Percentiles rank a stretch among this genome's conserved stretches.
These are phyloP conservation scores for Arothron firmamentum DNA, from an alignment of 2,113 vertebrate genomes.

Conservation along the genomic window DNA sequence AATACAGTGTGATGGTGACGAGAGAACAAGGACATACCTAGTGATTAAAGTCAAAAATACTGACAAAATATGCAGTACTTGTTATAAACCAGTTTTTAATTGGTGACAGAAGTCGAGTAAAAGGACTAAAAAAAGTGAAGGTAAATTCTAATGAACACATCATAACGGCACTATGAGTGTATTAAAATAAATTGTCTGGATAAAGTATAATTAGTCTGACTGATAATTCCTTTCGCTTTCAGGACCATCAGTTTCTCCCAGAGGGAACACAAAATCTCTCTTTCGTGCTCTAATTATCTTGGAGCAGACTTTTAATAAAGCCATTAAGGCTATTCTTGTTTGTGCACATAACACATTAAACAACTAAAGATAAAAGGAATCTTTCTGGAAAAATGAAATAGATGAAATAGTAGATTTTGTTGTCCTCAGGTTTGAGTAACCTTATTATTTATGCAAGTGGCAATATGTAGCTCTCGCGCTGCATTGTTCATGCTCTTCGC, in stretches of 20 bases:
- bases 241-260: background rate
- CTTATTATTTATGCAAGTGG: too few relatives aligned
- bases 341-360: background rate
- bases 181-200: background rate
- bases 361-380: background rate
- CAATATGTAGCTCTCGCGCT: too few relatives aligned
- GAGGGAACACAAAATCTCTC: background rate
- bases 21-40: too few relatives aligned
- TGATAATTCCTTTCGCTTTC: constrained; percentile 7
- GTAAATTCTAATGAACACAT: background rate
- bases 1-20: too few relatives aligned
- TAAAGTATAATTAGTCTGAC: background rate
- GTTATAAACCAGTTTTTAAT: too few relatives aligned
- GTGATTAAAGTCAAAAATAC: too few relatives aligned
- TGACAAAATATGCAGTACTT: too few relatives aligned
- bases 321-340: background rate
- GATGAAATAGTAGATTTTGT: too few relatives aligned
- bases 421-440: too few relatives aligned
- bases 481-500: too few relatives aligned
- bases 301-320: constrained; percentile 6
- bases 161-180: background rate
- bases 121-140: background rate
- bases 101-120: background rate
- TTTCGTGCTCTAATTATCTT: constrained; percentile 6
- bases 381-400: too few relatives aligned